Conservation (phyloP, 2,888 invertebrate species). For the Lapara coniferarum region DNA sequence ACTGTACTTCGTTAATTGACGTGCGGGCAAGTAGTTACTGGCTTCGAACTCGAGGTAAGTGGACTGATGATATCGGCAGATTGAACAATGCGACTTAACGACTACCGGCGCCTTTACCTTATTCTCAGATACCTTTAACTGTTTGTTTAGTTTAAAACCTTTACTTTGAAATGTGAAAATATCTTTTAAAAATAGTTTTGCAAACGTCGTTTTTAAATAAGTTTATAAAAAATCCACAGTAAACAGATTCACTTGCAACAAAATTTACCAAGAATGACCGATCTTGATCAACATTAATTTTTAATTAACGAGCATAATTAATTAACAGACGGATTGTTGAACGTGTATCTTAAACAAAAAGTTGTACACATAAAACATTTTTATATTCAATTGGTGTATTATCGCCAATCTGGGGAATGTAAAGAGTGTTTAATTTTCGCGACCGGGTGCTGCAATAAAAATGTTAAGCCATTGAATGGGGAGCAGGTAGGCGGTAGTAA, state of each 20-base stretch:
- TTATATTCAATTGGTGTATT: conserved; percentile 60
- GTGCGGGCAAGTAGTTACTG: conserved; percentile 31
- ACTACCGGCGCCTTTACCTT: conserved; percentile 33
- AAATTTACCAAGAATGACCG: neutral
- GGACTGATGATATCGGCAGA: conserved; percentile 46
- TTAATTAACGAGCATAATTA: conserved; percentile 11
- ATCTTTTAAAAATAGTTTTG: neutral
- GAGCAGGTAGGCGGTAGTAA: conserved; percentile 60
- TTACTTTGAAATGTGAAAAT: neutral
- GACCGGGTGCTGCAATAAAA: conserved; percentile 67
- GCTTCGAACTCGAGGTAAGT: conserved; percentile 40
- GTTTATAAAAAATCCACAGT: neutral
- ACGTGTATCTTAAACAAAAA: conserved; percentile 52
- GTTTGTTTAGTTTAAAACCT: conserved; percentile 37
- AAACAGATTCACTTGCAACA: neutral
- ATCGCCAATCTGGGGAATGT: conserved; percentile 58
- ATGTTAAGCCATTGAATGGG: conserved; percentile 63
- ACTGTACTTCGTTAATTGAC: conserved; percentile 19
- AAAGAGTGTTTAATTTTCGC: conserved; percentile 74
- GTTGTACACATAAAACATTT: conserved; percentile 36
- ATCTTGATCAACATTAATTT: conserved; percentile 20
- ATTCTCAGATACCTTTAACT: conserved; percentile 10
- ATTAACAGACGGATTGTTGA: conserved; percentile 11
- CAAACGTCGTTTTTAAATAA: neutral
- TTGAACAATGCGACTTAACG: conserved; percentile 45